Percentiles rank a stretch among this genome's conserved stretches.
phyloP scores from a whole-genome alignment of 2,113 vertebrate genomes.

The Chroicocephalus ridibundus region DNA sequence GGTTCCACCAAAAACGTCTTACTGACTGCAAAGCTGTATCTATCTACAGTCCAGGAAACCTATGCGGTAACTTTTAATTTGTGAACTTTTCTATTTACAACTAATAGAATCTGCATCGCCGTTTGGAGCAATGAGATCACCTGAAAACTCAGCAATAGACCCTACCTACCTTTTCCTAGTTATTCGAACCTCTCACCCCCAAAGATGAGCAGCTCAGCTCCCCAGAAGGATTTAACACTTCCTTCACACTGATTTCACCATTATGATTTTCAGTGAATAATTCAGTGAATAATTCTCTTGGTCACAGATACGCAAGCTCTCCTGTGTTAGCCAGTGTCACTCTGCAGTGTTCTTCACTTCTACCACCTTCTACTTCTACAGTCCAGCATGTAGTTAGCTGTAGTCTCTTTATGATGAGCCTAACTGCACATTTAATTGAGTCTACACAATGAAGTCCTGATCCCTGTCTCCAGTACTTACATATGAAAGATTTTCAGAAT shows the following conservation, averaged over 20 bases:
- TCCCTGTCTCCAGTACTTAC: no score
- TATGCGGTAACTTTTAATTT: neutral
- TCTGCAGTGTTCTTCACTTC: neutral
- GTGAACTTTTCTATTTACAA: neutral
- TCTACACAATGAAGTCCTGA: no score
- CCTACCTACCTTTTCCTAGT: neutral
- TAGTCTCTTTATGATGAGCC: neutral
- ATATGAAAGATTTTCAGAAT: no score
- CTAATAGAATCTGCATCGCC: neutral
- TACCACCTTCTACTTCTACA: no score
- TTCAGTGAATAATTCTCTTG: neutral
- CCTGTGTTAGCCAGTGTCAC: neutral
- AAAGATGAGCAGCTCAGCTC: neutral
- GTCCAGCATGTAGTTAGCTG: neutral
- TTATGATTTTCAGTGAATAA: neutral
- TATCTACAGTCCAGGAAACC: neutral
- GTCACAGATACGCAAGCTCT: neutral
- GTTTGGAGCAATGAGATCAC: neutral
- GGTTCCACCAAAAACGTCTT: conserved; percentile 55
- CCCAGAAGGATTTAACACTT: neutral
- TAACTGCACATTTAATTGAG: neutral
- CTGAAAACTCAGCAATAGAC: neutral
- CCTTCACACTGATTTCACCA: neutral
- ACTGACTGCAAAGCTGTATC: neutral
- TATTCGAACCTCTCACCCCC: neutral